Conservation (phyloP, 1,140 invertebrate genomes). For the Hyposmocoma kahamanoa region DNA sequence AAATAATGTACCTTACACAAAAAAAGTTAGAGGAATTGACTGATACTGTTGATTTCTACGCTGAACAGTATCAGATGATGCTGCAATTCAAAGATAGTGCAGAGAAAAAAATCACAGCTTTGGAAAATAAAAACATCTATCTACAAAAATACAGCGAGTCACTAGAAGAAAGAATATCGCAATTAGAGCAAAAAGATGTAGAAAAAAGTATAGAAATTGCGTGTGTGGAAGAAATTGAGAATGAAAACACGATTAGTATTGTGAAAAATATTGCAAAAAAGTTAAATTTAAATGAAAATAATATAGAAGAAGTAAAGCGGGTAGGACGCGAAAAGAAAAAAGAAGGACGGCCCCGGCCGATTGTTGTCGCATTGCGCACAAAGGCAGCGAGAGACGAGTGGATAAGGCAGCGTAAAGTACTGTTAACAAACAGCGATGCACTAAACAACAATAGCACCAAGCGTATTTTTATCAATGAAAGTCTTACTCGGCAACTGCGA, state of each 20-base stretch:
- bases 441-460: neutral
- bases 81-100: neutral
- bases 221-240: neutral
- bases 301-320: neutral
- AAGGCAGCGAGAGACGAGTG: neutral
- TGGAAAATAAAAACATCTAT: neutral
- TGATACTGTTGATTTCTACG: constrained; percentile 4
- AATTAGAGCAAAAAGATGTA: too few species aligned
- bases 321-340: constrained; percentile 1
- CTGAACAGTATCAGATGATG: constrained; percentile 1
- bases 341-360: neutral
- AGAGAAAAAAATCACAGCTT: neutral
- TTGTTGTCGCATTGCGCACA: neutral
- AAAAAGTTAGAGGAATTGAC: neutral
- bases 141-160: too few species aligned
- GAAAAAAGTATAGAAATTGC: too few species aligned
- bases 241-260: neutral
- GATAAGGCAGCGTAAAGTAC: neutral
- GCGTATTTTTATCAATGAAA: constrained; percentile 2
- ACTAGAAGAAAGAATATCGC: too few species aligned
- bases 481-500: neutral
- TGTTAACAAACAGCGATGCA: neutral
- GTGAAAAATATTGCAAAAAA: neutral
- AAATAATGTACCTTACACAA: neutral
- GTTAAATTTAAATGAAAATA: neutral